phyloP scores from a whole-genome alignment of 2,888 invertebrate species.

The Drosophila nigricruria region DNA sequence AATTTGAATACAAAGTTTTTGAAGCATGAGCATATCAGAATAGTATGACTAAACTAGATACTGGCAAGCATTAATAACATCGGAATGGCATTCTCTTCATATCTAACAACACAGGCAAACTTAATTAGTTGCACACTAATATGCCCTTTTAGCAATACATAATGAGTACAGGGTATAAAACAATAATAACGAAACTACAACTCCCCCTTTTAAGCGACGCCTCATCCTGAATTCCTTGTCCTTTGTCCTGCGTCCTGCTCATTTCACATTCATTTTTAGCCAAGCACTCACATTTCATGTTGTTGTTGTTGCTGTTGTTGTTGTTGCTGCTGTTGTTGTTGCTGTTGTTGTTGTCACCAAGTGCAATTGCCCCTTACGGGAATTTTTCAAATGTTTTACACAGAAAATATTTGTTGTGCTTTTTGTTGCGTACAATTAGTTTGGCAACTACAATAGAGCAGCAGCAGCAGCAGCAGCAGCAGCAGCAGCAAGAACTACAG shows the following conservation, averaged over 20 bases:
- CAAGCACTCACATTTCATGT: slow-evolving; percentile 34
- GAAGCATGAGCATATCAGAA: no score
- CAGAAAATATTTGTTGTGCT: slow-evolving; percentile 64
- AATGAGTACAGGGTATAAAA: slow-evolving; percentile 1
- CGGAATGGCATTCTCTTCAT: no score
- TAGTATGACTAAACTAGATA: no score
- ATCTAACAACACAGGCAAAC: background rate
- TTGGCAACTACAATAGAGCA: slow-evolving; percentile 60
- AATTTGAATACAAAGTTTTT: no score
- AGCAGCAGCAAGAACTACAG: slow-evolving; percentile 53
- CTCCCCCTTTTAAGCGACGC: background rate
- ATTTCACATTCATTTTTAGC: slow-evolving; percentile 57
- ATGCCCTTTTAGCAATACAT: background rate
- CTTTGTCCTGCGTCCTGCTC: slow-evolving; percentile 37
- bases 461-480: slow-evolving; percentile 44
- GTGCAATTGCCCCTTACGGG: slow-evolving; percentile 74
- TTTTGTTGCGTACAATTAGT: slow-evolving; percentile 79
- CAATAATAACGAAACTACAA: slow-evolving; percentile 33
- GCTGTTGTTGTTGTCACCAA: slow-evolving; percentile 53
- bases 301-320: slow-evolving; percentile 34
- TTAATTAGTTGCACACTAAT: background rate
- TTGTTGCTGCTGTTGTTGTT: slow-evolving; percentile 45
- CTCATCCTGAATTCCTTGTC: slow-evolving; percentile 6
- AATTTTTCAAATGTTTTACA: slow-evolving; percentile 76
- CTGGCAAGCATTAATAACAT: no score